A percentile compares a stretch with the other conserved stretches of the same genome.
These are phyloP conservation scores for Schizopygopsis pylzovi DNA, from an alignment of 2,797 vertebrate genomes.

Conservation along the genomic window DNA sequence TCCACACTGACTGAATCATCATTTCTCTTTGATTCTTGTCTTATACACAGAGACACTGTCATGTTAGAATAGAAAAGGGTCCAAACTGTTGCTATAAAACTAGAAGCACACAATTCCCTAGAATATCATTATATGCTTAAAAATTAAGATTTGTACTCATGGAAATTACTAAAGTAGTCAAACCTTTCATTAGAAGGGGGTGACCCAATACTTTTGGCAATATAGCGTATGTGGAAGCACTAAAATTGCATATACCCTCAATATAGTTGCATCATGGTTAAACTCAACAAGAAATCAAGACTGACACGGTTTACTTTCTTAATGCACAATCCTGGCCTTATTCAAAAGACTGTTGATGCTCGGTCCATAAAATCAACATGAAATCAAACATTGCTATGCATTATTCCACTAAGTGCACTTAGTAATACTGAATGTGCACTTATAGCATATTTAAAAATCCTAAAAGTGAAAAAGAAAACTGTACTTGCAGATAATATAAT, in stretches of 20 bases:
- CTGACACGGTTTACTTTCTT: not conserved
- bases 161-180: too few relatives aligned
- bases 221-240: constrained; percentile 14
- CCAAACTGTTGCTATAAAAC: too few relatives aligned
- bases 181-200: too few relatives aligned
- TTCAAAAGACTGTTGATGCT: not conserved
- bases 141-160: too few relatives aligned
- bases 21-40: too few relatives aligned
- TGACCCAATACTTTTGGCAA: too few relatives aligned
- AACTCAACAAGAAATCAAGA: constrained; percentile 2
- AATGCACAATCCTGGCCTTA: not conserved
- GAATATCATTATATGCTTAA: too few relatives aligned
- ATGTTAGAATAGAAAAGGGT: too few relatives aligned
- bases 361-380: not conserved
- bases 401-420: not conserved
- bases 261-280: constrained; percentile 53
- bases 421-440: not conserved
- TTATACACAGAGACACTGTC: too few relatives aligned
- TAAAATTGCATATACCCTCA: constrained; percentile 32
- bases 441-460: not conserved
- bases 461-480: not conserved
- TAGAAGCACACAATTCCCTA: too few relatives aligned
- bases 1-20: too few relatives aligned
- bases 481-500: not conserved
- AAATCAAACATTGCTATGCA: not conserved